These are phyloP conservation scores for Meda fulgida DNA, from an alignment of 2,797 vertebrate species.

Conservation along the genomic window DNA sequence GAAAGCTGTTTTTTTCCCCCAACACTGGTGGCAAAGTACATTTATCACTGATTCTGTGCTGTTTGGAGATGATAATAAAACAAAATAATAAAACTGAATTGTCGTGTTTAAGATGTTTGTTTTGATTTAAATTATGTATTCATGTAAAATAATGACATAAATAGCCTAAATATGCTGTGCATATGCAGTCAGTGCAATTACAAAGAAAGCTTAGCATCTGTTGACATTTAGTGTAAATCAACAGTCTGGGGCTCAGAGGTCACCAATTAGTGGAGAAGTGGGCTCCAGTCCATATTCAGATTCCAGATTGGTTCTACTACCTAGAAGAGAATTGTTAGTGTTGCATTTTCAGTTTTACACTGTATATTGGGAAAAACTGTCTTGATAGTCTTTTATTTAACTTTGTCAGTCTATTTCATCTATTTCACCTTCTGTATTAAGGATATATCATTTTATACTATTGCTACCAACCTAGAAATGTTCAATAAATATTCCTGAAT, in stretches of 20 bases:
- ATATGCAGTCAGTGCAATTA: neutral
- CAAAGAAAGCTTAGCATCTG: neutral
- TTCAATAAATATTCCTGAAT: neutral
- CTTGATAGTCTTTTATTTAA: neutral
- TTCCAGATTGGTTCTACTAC: neutral
- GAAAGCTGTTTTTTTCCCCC: neutral
- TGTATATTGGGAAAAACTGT: neutral
- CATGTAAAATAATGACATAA: neutral
- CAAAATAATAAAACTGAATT: neutral
- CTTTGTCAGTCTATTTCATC: neutral
- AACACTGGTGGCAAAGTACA: neutral
- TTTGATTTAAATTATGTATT: neutral
- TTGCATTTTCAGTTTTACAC: neutral
- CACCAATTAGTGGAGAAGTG: slow-evolving; percentile 28
- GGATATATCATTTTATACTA: neutral
- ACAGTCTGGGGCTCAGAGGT: slow-evolving; percentile 14
- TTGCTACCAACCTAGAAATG: neutral
- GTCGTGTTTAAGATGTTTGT: neutral
- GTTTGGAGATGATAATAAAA: neutral
- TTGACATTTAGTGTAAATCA: slow-evolving; percentile 20
- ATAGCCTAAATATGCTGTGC: neutral
- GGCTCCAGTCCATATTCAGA: neutral
- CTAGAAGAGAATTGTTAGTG: neutral
- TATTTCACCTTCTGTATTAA: neutral
- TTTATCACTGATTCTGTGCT: neutral